Base-by-base conservation (phyloP, 2,113 vertebrate genomes). In the Macquaria australasica region DNA sequence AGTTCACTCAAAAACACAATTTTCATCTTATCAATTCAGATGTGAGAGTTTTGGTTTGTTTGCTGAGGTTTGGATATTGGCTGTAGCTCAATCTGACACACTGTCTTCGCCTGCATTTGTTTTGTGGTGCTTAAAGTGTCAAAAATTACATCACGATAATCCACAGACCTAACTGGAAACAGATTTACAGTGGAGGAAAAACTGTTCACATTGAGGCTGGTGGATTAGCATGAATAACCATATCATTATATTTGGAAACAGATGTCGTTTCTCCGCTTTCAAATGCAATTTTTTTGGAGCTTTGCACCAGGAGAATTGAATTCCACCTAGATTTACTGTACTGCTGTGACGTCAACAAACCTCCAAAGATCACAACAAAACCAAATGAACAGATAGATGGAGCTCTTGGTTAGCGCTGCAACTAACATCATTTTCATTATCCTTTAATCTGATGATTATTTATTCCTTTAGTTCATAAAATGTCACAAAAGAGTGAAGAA, bases 191-290 rank as follows among this genome's bases (percentile, higher is more conserved):
- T 4, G 14, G 31, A 28, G 69, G 77, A 31, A 51, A 21, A 45
- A 48, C 14, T 21, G 63, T 15, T 50, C 73, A n/a, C 23, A 20
- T 3, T 28, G 62, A 73, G 78, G 60, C 59, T 21, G 76, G 69
- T 50, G 69, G 77, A 82, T 50, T 45, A 63, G 76, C 43, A 20
- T 66, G 62, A 85, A 77, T 51, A 79, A 80, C 62, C 63, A 50
- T 62, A 31, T 83, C 23, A 70, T 85, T 70, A 62, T 18, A 84
- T 86, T 58, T 59, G 43, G 63, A 86, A 86, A 50, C 81, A 84
- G 86, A 86, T 88, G 84, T 76, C 53, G 74, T 53, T 53, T 37
- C 60, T 64, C 5, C 8, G 23, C 20, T 69, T 83, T 73, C n/a
- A 41, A 50, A 23, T 20, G 55, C 66, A 20, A 20, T 67, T 34